phyloP scores from a whole-genome alignment of 1,140 invertebrate species.

The Archegozetes longisetosus region DNA sequence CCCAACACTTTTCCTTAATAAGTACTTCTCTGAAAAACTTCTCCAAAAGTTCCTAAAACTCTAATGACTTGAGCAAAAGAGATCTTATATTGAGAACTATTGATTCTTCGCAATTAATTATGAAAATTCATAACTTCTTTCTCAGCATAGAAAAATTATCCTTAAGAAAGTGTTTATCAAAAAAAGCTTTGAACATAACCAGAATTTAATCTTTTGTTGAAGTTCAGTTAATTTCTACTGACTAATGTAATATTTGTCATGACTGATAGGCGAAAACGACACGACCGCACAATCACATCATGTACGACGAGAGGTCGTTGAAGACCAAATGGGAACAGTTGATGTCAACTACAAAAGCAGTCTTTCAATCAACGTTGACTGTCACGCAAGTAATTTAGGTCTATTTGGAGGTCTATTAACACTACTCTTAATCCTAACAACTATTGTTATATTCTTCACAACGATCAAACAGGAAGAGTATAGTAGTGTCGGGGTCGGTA shows the following conservation, averaged over 20 bases:
- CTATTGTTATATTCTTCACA: slow-evolving; percentile 49
- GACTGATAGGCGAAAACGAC: no score
- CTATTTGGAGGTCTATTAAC: slow-evolving; percentile 47
- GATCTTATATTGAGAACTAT: no score
- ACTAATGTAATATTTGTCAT: neutral
- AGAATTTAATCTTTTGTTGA: neutral
- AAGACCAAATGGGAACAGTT: slow-evolving; percentile 18
- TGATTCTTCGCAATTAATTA: no score
- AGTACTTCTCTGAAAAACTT: no score
- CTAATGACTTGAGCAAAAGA: no score
- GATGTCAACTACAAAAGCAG: slow-evolving; percentile 31
- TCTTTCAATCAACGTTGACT: slow-evolving; percentile 48
- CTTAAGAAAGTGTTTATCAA: no score
- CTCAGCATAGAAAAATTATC: no score
- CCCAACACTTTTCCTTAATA: no score
- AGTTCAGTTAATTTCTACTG: neutral
- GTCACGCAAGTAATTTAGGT: slow-evolving; percentile 50
- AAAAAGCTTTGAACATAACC: no score
- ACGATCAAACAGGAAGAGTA: slow-evolving; percentile 29
- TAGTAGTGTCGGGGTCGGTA: slow-evolving; percentile 22
- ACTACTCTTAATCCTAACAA: slow-evolving; percentile 42
- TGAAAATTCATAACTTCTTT: no score
- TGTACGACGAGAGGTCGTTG: slow-evolving; percentile 16
- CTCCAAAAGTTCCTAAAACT: no score
- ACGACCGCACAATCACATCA: slow-evolving; percentile 7